Evolutionary conservation across 2,888 invertebrate species (phyloP).

Genomic region (Macrosoma leucophasiata): DNA sequence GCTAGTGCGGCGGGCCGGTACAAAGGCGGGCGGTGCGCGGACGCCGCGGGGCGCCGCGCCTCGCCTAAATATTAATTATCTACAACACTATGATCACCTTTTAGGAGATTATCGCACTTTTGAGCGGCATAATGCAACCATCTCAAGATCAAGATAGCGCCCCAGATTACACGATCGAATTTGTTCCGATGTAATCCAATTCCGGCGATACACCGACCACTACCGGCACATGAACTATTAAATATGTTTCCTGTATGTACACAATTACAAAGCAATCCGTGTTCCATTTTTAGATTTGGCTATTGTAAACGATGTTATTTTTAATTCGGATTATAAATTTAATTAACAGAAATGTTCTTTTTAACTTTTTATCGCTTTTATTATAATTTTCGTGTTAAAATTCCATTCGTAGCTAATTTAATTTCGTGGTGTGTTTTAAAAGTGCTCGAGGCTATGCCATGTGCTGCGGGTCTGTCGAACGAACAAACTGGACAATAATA

Average conservation of each 20-base stretch:
- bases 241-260: too few species aligned
- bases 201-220: too few species aligned
- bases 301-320: too few species aligned
- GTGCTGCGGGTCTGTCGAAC: constrained; percentile 40
- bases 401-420: constrained; percentile 51
- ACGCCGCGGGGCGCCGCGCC: constrained; percentile 65
- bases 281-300: too few species aligned
- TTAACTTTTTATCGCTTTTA: too few species aligned
- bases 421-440: constrained; percentile 55
- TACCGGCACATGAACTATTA: too few species aligned
- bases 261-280: too few species aligned
- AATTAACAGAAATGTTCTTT: too few species aligned
- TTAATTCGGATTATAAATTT: too few species aligned
- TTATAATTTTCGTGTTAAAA: constrained; percentile 14
- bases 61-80: constrained; percentile 72
- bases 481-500: constrained; percentile 32
- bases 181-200: constrained; percentile 3
- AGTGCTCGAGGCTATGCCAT: constrained; percentile 54
- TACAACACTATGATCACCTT: constrained; percentile 69
- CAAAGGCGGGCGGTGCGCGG: constrained; percentile 53
- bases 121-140: constrained; percentile 52
- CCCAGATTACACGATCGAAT: constrained; percentile 29
- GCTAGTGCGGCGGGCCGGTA: constrained; percentile 47
- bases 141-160: constrained; percentile 57
- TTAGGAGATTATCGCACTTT: constrained; percentile 69